phyloP scores from a whole-genome alignment of 2,797 vertebrate species.

The Gobio occitaniae region DNA sequence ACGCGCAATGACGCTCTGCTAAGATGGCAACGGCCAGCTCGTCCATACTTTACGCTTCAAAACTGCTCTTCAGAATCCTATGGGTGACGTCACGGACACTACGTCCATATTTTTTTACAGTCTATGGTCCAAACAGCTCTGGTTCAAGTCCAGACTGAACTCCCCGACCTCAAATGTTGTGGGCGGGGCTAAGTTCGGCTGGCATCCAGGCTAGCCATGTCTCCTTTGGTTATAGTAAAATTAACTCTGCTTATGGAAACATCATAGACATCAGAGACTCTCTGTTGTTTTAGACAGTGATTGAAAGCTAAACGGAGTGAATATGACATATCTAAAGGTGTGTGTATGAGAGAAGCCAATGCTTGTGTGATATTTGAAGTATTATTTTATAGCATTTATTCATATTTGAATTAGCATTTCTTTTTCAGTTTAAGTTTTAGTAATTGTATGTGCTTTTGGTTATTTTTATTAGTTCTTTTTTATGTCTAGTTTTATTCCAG shows the following conservation, averaged over 20 bases:
- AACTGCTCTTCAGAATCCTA: too few relatives aligned
- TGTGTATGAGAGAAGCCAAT: not conserved
- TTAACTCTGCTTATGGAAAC: not conserved
- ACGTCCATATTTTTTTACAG: too few relatives aligned
- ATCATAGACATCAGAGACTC: not conserved
- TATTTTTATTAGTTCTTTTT: not conserved
- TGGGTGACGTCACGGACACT: too few relatives aligned
- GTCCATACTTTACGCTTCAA: too few relatives aligned
- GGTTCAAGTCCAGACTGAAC: too few relatives aligned
- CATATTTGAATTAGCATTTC: not conserved
- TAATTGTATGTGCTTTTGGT: not conserved
- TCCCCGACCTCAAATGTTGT: too few relatives aligned
- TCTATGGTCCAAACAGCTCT: too few relatives aligned
- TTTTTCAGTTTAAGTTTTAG: not conserved
- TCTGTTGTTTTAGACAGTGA: not conserved
- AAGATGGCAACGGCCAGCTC: too few relatives aligned
- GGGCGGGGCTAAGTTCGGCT: too few relatives aligned
- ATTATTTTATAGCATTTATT: not conserved
- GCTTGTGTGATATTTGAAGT: not conserved
- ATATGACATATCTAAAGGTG: not conserved
- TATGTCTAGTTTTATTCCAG: not conserved
- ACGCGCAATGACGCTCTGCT: too few relatives aligned
- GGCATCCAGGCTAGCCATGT: too few relatives aligned
- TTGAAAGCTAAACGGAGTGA: not conserved
- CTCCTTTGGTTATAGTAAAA: conserved; percentile 25